Evolutionary conservation across 2,888 invertebrate genomes (phyloP), one percentile per base, ranked within the genome.

Genomic region (Aproaerema taeniolella): DNA sequence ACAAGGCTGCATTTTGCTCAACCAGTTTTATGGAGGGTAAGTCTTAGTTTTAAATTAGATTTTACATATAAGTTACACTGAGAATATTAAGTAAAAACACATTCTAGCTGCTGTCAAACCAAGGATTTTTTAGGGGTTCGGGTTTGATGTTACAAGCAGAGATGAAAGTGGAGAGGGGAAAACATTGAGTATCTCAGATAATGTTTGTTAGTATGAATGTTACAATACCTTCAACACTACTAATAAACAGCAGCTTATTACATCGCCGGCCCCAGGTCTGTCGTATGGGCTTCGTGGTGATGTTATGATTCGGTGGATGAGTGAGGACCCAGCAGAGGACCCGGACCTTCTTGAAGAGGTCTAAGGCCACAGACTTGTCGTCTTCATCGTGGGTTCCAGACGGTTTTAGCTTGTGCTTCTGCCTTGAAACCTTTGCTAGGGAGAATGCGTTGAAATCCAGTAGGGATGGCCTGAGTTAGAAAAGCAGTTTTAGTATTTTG

Each of bases 181-280:
- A n/a, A n/a, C n/a, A n/a, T n/a, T n/a, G n/a, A n/a, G n/a, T n/a
- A n/a, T n/a, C n/a, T n/a, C n/a, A n/a, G n/a, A n/a, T n/a, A n/a
- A n/a, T n/a, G n/a, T n/a, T n/a, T n/a, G n/a, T n/a, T n/a, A n/a
- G n/a, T n/a, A n/a, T n/a, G n/a, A n/a, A n/a, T n/a, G n/a, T n/a
- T n/a, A 26, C n/a, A 26, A 9, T 26, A 26, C 26, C 26, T 9
- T 9, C n/a, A 3, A 9, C 8, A 26, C 8, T 26, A n/a, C 26
- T 26, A 2, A 26, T 26, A 8, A 30, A 34, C 1, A 39, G 66
- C 16, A 94, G 68, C 45, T 90, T 88, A 61, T 94, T 94, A 61
- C 95, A 96, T 20, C 95, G 88, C 64, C 91, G 91, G 1, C 95
- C 96, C 96, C 96, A 96, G 0, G 96, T 96, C 7, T 92, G 91